Evolutionary conservation across 2,797 vertebrate species (phyloP), one percentile per base, ranked within the genome.

Genomic region (Brotula barbata): DNA sequence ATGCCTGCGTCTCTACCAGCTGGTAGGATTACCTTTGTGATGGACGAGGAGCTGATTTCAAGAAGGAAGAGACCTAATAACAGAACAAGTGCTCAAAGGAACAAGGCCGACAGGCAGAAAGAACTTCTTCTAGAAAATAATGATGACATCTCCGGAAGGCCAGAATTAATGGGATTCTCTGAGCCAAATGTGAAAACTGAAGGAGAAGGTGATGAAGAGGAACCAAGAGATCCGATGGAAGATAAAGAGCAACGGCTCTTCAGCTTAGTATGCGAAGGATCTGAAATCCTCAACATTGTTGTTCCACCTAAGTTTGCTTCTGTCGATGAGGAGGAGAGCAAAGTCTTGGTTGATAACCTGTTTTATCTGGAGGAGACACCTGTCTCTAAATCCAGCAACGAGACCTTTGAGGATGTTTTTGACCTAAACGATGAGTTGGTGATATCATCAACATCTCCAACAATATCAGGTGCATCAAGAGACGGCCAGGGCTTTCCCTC

Each of bases 211-310:
- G 57, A 77, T 0, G 68, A 82, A 43, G 73, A 84, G 0, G 68
- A 81, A 20, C 21, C 3, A 0, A 23, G 23, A 3, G 76, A 83
- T 22, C 56, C 58, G 3, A 67, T 28, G 5, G 73, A 53, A 45
- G 89, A 91, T 47, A 94, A 92, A 84, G 90, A 92, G 41, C 90
- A 91, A 45, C 66, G 41, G 8, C 78, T 94, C 13, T 96, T 96
- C 80, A 89, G 91, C 28, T 92, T 96, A 0, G 94, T 97, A 73
- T 95, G 94, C 1, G 95, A 98, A 80, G 94, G 95, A 49, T 96
- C 93, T 10, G 94, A 98, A 84, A 97, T 95, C 86, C 79, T 95
- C 44, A 97, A 97, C 82, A 95, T 97, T 72, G 84, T 98, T 42
- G 93, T 92, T 46, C 92, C 95, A 20, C 88, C 84, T 11, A 88